Conservation (phyloP, 2,797 vertebrate species). For the Galaxias olidus region DNA sequence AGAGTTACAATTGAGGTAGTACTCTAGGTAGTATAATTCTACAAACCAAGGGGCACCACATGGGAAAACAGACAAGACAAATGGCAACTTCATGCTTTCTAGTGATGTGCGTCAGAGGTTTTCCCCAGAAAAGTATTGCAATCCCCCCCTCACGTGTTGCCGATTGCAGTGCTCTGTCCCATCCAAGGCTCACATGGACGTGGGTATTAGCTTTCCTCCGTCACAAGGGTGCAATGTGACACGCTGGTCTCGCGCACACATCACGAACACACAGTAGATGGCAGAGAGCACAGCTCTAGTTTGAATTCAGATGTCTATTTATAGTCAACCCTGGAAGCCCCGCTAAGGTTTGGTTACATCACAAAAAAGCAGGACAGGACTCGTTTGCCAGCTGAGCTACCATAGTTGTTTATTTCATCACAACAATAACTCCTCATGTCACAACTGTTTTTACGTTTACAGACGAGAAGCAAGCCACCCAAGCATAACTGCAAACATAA, state of each 20-base stretch:
- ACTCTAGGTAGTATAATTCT: not conserved
- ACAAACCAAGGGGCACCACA: not conserved
- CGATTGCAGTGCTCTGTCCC: constrained; percentile 29
- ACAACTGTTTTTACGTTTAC: not conserved
- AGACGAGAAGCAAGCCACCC: no score
- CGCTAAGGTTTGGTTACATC: constrained; percentile 43
- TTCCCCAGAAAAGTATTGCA: constrained; percentile 20
- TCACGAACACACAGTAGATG: constrained; percentile 9
- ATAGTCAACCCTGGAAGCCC: constrained; percentile 47
- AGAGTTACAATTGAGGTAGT: not conserved
- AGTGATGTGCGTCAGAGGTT: constrained; percentile 23
- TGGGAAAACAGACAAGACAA: not conserved
- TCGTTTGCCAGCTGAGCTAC: not conserved
- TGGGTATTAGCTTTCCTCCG: constrained; percentile 37
- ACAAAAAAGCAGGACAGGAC: constrained; percentile 12
- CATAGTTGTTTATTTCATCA: constrained; percentile 23
- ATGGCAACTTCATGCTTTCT: not conserved
- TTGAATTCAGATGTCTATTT: constrained; percentile 38
- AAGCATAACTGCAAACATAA: no score
- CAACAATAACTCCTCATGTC: constrained; percentile 12
- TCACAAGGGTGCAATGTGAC: constrained; percentile 68
- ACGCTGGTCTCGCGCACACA: constrained; percentile 30
- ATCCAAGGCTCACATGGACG: constrained; percentile 43
- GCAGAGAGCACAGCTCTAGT: constrained; percentile 5
- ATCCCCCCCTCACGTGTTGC: constrained; percentile 34